Conservation (phyloP, 1,140 invertebrate genomes). For the Papilio xuthus region DNA sequence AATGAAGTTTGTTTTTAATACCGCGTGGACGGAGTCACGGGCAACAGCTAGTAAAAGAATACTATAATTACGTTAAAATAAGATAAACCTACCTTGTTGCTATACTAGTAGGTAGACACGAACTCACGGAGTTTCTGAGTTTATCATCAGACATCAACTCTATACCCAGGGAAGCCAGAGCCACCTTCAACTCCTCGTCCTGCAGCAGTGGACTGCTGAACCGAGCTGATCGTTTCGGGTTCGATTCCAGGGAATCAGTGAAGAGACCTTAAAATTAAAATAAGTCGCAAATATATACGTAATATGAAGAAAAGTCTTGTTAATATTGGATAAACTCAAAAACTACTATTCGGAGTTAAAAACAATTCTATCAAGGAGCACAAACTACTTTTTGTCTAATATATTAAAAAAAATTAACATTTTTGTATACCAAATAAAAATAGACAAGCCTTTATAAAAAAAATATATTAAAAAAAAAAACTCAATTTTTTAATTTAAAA, state of each 20-base stretch:
- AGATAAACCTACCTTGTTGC: neutral
- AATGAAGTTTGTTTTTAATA: too few relatives aligned
- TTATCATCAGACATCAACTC: neutral
- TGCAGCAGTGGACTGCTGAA: neutral
- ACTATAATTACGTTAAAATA: too few relatives aligned
- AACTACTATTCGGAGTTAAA: neutral
- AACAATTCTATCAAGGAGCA: neutral
- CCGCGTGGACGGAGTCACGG: too few relatives aligned
- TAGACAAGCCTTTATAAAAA: too few relatives aligned
- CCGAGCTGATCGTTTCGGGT: conserved; percentile 8
- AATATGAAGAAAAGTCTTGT: neutral
- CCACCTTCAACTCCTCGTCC: conserved; percentile 23
- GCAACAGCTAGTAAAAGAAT: too few relatives aligned
- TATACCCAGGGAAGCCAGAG: neutral
- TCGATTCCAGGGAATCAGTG: neutral
- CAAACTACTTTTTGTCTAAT: neutral
- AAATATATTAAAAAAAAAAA: too few relatives aligned
- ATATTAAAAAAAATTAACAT: neutral
- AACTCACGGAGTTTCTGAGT: neutral
- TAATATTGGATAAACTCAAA: neutral
- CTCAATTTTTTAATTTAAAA: neutral
- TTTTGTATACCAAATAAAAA: too few relatives aligned
- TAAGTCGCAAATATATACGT: neutral
- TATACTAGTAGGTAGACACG: neutral
- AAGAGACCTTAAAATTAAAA: neutral